A percentile compares a stretch with the other conserved stretches of the same genome.
Evolutionary conservation across 1,140 invertebrate species (phyloP).

Genomic region (Melipona quadrifasciata): DNA sequence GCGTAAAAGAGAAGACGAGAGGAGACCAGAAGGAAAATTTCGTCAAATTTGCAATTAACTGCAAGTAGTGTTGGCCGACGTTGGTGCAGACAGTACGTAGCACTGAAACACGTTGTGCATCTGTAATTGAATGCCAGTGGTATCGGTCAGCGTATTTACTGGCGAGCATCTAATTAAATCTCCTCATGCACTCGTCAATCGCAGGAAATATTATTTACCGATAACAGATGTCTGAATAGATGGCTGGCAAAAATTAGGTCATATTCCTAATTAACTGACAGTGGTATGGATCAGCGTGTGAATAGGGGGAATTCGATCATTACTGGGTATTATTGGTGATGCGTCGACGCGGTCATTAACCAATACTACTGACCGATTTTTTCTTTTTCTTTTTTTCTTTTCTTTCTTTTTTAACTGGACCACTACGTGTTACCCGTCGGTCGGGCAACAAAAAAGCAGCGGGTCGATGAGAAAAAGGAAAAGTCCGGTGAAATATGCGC

Average conservation of each 20-base stretch:
- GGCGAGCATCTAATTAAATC: too few species aligned
- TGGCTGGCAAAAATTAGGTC: not conserved
- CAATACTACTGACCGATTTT: too few species aligned
- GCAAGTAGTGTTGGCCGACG: too few species aligned
- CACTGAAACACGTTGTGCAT: too few species aligned
- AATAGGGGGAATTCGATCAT: not conserved
- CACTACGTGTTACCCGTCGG: not conserved
- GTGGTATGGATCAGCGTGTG: not conserved
- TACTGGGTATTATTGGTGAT: too few species aligned
- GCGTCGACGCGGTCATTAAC: too few species aligned
- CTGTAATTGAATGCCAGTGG: not conserved
- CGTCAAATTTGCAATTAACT: too few species aligned
- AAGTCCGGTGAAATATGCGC: constrained; percentile 8
- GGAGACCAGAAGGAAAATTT: too few species aligned
- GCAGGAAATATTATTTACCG: not conserved
- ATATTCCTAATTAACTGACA: not conserved
- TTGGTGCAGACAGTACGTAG: too few species aligned
- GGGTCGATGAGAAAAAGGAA: not conserved
- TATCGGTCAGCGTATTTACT: not conserved
- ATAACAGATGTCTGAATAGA: not conserved
- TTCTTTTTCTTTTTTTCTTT: too few species aligned
- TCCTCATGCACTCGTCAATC: not conserved
- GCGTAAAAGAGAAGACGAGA: too few species aligned
- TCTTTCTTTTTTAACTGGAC: too few species aligned
- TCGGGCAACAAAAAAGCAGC: not conserved